Evolutionary conservation across 2,113 vertebrate species (phyloP), one percentile per base, ranked within the genome.

Genomic region (Sapayoa aenigma): DNA sequence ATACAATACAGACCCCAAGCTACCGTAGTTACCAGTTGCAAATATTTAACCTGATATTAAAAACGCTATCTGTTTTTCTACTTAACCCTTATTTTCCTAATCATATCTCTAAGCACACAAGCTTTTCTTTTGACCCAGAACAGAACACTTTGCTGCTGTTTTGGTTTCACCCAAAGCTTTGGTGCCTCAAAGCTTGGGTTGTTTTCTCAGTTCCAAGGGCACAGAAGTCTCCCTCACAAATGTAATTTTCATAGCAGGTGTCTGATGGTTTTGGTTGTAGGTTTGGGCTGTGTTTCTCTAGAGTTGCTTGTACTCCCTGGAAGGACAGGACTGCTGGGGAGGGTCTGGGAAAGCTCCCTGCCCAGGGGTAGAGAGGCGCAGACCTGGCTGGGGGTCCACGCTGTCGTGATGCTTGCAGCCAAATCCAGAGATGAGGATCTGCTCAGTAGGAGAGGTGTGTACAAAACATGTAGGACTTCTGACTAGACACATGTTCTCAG

Each of bases 381-480:
- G 31, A 35, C 16, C 25, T 2, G 4, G 4, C 19, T 28, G 35
- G 27, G 28, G 20, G 16, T 65, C 47, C 0, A 0, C 16, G 59
- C 17, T 16, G 6, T 42, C 2, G 0, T 6, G 3, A 63, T 53
- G n/a, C 47, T 63, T 37, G 42, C 39, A 23, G 35, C 47, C 33
- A 33, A 80, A 49, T 23, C 44, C 23, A 3, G 44, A 41, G 37
- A 24, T 11, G 16, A 72, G 53, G 39, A 33, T 83, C 52, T 65
- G 53, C 19, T 31, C 15, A 6, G 30, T 11, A 35, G 56, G 19
- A 88, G 30, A 56, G 25, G 14, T n/a, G 23, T 20, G 9, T 42
- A 21, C 27, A 53, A 39, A 84, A 9, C 23, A 7, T 1, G 5
- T 14, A 39, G 53, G 74, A 25, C 20, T 80, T 75, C 33, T 75